phyloP scores from a whole-genome alignment of 1,140 invertebrate genomes.

The Phymastichus coffea region DNA sequence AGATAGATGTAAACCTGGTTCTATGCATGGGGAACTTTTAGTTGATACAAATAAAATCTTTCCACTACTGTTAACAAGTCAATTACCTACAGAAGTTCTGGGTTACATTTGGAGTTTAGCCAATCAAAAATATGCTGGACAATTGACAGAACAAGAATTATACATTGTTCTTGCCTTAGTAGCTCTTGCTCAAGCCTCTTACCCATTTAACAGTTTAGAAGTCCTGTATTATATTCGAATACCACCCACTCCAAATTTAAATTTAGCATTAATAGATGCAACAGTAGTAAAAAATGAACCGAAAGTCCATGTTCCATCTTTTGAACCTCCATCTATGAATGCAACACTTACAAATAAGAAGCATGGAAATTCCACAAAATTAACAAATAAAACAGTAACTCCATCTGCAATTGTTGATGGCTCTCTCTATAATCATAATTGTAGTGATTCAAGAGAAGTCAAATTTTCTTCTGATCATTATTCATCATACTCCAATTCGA shows the following conservation, averaged over 20 bases:
- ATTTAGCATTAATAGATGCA: conserved; percentile 38
- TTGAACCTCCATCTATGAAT: conserved; percentile 3
- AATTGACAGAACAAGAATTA: conserved; percentile 63
- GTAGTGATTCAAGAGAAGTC: conserved; percentile 10
- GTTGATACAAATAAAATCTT: conserved; percentile 65
- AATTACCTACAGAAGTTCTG: conserved; percentile 60
- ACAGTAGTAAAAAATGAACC: conserved; percentile 27
- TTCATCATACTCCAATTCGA: not conserved
- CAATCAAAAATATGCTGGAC: conserved; percentile 63
- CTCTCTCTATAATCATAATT: conserved; percentile 5
- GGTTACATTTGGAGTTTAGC: conserved; percentile 67
- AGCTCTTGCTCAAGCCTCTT: conserved; percentile 64
- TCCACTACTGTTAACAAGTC: conserved; percentile 63
- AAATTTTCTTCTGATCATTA: conserved; percentile 9
- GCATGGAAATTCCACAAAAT: not conserved
- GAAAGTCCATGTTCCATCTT: conserved; percentile 8
- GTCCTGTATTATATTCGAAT: conserved; percentile 57
- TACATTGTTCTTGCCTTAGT: conserved; percentile 64
- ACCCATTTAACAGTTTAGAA: conserved; percentile 55
- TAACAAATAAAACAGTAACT: not conserved
- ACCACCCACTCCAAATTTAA: conserved; percentile 59
- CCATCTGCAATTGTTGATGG: not conserved
- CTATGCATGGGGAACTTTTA: conserved; percentile 41
- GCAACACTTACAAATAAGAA: conserved; percentile 8
- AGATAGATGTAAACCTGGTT: conserved; percentile 36